Conservation (phyloP, 2,113 vertebrate species). For the Leucoraja erinaceus region DNA sequence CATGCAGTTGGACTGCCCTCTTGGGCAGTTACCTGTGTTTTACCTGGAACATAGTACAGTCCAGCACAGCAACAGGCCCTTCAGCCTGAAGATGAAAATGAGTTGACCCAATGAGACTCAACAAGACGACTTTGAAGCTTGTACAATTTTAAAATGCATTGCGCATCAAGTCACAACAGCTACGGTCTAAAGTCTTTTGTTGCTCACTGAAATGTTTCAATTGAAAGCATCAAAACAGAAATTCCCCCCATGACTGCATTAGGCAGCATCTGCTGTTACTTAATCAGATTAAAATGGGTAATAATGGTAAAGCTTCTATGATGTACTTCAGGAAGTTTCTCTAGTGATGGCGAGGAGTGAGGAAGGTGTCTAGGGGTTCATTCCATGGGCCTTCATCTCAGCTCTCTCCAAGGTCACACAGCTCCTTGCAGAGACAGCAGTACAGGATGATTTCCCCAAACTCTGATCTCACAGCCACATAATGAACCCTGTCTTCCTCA, state of each 20-base stretch:
- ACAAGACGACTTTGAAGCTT: no score
- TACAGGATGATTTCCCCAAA: background rate
- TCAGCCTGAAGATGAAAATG: no score
- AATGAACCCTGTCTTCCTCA: background rate
- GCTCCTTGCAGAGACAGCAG: background rate
- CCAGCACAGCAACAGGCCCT: no score
- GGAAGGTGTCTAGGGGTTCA: background rate
- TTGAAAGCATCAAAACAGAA: background rate
- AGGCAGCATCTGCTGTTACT: background rate
- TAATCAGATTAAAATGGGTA: conserved; percentile 10
- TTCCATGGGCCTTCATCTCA: background rate
- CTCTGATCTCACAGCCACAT: background rate
- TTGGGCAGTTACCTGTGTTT: no score
- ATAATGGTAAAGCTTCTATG: background rate
- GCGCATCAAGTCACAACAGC: background rate
- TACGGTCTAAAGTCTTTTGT: background rate
- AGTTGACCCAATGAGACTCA: no score
- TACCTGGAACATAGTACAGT: no score
- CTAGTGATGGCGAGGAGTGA: background rate
- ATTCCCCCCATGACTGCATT: background rate
- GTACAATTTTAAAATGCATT: background rate
- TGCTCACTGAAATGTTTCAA: background rate
- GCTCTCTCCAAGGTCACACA: background rate
- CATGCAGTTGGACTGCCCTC: no score
- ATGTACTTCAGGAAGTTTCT: background rate